phyloP scores from a whole-genome alignment of 2,888 invertebrate genomes.

The Ophonus ardosiacus region DNA sequence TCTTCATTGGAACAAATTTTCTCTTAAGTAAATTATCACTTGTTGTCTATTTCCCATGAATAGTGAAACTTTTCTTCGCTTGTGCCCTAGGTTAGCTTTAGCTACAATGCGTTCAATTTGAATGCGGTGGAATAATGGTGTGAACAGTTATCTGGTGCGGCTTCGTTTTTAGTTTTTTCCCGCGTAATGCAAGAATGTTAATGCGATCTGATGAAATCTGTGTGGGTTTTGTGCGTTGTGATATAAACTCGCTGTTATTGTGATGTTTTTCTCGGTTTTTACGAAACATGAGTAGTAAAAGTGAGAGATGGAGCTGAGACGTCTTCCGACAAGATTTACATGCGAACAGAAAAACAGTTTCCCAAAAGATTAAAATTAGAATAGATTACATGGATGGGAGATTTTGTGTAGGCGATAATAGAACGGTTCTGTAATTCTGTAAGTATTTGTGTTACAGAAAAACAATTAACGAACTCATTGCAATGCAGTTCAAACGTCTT shows the following conservation, averaged over 20 bases:
- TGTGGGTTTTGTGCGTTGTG: slow-evolving; percentile 45
- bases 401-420: no score
- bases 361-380: background rate
- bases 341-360: background rate
- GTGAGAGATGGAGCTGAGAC: background rate
- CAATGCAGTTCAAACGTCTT: no score
- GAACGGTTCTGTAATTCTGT: no score
- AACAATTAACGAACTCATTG: no score
- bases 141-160: slow-evolving; percentile 50
- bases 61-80: slow-evolving; percentile 13
- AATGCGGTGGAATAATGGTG: slow-evolving; percentile 40
- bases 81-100: background rate
- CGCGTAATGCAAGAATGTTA: slow-evolving; percentile 54
- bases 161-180: slow-evolving; percentile 35
- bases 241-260: slow-evolving; percentile 48
- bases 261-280: slow-evolving; percentile 33
- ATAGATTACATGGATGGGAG: no score
- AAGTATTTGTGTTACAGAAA: no score
- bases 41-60: slow-evolving; percentile 10
- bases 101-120: slow-evolving; percentile 27
- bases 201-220: slow-evolving; percentile 57
- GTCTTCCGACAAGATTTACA: background rate
- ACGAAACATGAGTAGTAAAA: slow-evolving; percentile 21
- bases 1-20: no score
- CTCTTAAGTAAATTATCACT: background rate